Percentiles rank a stretch among this genome's conserved stretches.
These are phyloP conservation scores for Hypselothyrea guttata DNA, from an alignment of 2,888 invertebrate genomes.

Conservation along the genomic window DNA sequence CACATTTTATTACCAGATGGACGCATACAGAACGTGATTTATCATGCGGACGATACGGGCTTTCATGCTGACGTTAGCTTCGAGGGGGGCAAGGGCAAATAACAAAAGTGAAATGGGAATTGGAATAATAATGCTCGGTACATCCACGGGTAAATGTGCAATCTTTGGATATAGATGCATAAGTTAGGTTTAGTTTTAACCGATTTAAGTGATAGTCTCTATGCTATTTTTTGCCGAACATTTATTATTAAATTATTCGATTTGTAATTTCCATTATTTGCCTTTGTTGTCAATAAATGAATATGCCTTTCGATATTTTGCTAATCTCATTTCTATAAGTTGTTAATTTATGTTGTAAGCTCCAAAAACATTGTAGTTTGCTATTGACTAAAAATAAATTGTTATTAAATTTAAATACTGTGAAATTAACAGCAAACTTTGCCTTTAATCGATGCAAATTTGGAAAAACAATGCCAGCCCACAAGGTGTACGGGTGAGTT, in stretches of 20 bases:
- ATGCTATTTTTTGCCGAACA: constrained; percentile 16
- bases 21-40: constrained; percentile 89
- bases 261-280: background rate
- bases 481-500: background rate
- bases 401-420: too few relatives aligned
- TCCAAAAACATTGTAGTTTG: background rate
- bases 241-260: background rate
- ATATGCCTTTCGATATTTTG: background rate
- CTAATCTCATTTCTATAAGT: background rate
- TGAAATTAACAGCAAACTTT: too few relatives aligned
- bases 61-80: constrained; percentile 91
- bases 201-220: background rate
- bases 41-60: constrained; percentile 89
- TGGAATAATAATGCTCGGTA: background rate
- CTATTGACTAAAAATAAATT: too few relatives aligned
- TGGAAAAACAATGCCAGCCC: too few relatives aligned
- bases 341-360: background rate
- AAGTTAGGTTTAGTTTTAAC: constrained; percentile 17
- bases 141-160: constrained; percentile 37
- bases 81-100: constrained; percentile 71
- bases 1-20: constrained; percentile 91
- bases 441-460: too few relatives aligned
- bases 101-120: too few relatives aligned
- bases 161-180: constrained; percentile 20
- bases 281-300: background rate